Conservation (phyloP, 2,797 vertebrate genomes). For the Falco peregrinus region DNA sequence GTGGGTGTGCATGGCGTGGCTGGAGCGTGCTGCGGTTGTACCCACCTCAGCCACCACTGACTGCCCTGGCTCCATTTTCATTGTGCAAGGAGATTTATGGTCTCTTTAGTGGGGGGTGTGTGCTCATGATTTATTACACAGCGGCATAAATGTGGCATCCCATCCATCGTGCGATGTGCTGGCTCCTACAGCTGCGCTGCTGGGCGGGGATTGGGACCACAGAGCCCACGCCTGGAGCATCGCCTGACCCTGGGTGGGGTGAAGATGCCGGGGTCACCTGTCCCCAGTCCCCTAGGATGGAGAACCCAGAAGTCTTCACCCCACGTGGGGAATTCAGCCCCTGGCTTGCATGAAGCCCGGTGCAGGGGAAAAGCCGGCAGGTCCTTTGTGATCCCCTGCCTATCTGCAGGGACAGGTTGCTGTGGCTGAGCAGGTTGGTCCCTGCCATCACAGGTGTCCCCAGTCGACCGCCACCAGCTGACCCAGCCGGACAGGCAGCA, state of each 20-base stretch:
- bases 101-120: not conserved
- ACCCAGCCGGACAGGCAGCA: not conserved
- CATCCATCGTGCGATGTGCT: fast-evolving
- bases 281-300: not conserved
- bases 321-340: fast-evolving
- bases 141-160: not conserved
- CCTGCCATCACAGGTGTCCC: fast-evolving
- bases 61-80: not conserved
- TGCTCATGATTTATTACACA: not conserved
- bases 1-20: not conserved
- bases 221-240: not conserved
- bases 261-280: fast-evolving
- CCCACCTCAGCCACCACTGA: not conserved
- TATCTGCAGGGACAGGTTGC: not conserved
- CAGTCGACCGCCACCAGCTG: fast-evolving
- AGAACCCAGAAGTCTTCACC: not conserved
- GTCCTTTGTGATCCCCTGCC: not conserved
- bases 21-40: not conserved
- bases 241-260: fast-evolving
- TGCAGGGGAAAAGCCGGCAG: not conserved
- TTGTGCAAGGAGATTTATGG: not conserved
- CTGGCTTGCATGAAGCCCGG: fast-evolving
- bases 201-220: fast-evolving
- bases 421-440: not conserved
- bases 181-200: fast-evolving